Evolutionary conservation across 2,113 vertebrate genomes (phyloP).

Genomic region (Phaetusa simplex): DNA sequence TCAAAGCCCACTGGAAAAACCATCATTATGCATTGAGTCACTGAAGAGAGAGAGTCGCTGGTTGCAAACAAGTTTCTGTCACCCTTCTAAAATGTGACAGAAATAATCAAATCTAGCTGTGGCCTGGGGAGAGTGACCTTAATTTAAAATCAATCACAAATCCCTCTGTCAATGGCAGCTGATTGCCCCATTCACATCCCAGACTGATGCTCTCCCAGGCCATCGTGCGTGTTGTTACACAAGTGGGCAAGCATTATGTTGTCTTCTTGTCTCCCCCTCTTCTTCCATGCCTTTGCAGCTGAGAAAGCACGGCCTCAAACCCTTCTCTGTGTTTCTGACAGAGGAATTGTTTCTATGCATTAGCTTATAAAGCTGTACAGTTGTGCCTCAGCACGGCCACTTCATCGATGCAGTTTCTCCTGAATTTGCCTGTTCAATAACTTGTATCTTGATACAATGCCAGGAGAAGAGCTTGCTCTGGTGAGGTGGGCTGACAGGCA

Average conservation of each 20-base stretch:
- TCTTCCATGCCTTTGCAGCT: neutral
- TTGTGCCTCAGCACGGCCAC: neutral
- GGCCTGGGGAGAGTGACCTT: conserved; percentile 59
- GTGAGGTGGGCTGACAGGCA: neutral
- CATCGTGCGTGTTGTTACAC: neutral
- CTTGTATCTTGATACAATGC: neutral
- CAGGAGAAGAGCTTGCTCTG: neutral
- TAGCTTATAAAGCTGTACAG: neutral
- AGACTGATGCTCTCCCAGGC: neutral
- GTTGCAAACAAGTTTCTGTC: conserved; percentile 8
- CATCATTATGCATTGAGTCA: neutral
- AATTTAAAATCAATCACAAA: conserved; percentile 70
- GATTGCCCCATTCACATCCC: neutral
- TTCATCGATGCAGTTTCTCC: neutral
- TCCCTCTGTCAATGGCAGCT: conserved; percentile 1
- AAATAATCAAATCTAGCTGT: conserved; percentile 58
- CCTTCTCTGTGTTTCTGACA: neutral
- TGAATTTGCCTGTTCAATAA: neutral
- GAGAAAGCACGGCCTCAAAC: neutral
- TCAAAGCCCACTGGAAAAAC: neutral
- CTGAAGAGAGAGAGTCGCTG: neutral
- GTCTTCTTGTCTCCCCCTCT: neutral
- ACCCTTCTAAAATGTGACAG: conserved; percentile 45
- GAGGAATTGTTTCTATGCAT: neutral
- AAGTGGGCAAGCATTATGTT: neutral